Evolutionary conservation across 2,888 invertebrate genomes (phyloP).

Genomic region (Achlya flavicornis): DNA sequence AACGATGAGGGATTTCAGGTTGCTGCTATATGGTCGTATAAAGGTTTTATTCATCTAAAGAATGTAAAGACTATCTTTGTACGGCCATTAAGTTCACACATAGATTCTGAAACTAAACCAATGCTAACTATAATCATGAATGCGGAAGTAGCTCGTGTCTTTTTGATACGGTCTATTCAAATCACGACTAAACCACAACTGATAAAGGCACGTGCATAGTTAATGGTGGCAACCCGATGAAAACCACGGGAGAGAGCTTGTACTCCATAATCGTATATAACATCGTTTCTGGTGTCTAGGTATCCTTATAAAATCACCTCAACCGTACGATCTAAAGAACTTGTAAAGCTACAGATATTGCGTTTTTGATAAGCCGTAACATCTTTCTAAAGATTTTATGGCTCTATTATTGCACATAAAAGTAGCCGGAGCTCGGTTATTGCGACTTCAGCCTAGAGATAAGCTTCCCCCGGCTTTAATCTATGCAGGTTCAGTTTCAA

Average conservation of each 20-base stretch:
- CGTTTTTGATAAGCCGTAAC: constrained; percentile 9
- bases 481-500: constrained; percentile 1
- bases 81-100: too few relatives aligned
- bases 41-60: too few relatives aligned
- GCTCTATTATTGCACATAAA: constrained; percentile 4
- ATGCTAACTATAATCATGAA: too few relatives aligned
- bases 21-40: neutral
- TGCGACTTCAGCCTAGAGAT: neutral
- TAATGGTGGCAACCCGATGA: too few relatives aligned
- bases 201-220: too few relatives aligned
- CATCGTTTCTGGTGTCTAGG: neutral
- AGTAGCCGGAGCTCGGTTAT: constrained; percentile 9
- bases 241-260: too few relatives aligned
- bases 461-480: neutral
- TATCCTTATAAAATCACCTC: neutral
- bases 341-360: constrained; percentile 9
- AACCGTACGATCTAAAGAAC: neutral
- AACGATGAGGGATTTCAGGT: neutral
- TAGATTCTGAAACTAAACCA: too few relatives aligned
- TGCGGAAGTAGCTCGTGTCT: too few relatives aligned
- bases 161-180: too few relatives aligned
- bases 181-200: too few relatives aligned
- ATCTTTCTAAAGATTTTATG: constrained; percentile 6
- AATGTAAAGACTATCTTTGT: too few relatives aligned
- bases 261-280: neutral